Conservation (phyloP, 2,888 invertebrate genomes). For the Zootermopsis nevadensis region DNA sequence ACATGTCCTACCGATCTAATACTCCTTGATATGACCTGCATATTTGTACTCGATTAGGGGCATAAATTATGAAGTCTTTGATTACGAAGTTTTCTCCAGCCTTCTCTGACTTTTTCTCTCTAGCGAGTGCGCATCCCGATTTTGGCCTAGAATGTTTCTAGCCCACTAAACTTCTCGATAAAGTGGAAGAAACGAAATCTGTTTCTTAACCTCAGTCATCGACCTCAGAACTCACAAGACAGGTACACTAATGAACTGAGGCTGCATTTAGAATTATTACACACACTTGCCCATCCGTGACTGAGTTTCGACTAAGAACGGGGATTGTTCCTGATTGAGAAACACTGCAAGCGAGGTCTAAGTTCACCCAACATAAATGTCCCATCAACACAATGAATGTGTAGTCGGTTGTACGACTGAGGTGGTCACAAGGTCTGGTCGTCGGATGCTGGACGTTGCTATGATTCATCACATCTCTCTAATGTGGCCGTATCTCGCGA, state of each 20-base stretch:
- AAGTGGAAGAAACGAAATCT: too few relatives aligned
- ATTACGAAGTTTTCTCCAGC: too few relatives aligned
- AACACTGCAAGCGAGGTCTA: constrained; percentile 1
- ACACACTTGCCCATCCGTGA: background rate
- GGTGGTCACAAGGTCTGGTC: constrained; percentile 6
- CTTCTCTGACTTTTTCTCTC: too few relatives aligned
- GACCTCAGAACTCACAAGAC: too few relatives aligned
- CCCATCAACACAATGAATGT: constrained; percentile 14
- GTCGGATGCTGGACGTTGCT: constrained; percentile 17
- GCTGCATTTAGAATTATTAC: background rate
- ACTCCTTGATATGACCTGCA: too few relatives aligned
- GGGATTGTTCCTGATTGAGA: constrained; percentile 4
- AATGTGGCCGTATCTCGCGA: constrained; percentile 17
- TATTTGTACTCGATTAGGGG: too few relatives aligned
- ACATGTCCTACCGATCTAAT: too few relatives aligned
- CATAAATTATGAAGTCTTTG: too few relatives aligned
- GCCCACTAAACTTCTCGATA: too few relatives aligned
- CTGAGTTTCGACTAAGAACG: background rate
- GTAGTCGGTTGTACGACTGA: constrained; percentile 16
- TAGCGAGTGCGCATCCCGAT: too few relatives aligned
- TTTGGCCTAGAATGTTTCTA: too few relatives aligned
- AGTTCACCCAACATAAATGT: constrained; percentile 29
- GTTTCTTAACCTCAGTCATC: too few relatives aligned
- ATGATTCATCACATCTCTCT: constrained; percentile 31
- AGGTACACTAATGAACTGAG: background rate